Evolutionary conservation across 2,888 invertebrate genomes (phyloP).

Genomic region (Drosophila picticornis): DNA sequence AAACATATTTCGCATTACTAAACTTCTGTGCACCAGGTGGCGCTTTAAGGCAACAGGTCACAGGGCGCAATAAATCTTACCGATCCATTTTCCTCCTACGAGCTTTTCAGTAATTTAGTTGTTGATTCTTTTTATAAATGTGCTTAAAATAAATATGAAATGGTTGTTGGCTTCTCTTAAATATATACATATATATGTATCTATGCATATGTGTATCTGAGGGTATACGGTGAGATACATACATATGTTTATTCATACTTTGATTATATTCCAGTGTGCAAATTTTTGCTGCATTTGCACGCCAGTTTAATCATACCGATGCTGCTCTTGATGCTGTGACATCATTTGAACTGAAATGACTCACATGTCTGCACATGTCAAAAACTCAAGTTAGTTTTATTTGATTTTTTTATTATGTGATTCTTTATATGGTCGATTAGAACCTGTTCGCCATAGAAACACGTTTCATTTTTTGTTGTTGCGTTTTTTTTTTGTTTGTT

Average conservation of each 20-base stretch:
- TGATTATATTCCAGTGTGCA: neutral
- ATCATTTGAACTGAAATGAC: constrained; percentile 42
- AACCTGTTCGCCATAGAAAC: constrained; percentile 67
- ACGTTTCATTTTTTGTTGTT: constrained; percentile 51
- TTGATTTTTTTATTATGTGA: constrained; percentile 9
- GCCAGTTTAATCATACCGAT: neutral
- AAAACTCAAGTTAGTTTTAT: constrained; percentile 13
- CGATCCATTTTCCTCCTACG: neutral
- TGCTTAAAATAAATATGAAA: constrained; percentile 2
- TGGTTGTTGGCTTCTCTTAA: neutral
- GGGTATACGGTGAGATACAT: neutral
- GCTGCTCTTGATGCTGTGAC: constrained; percentile 19
- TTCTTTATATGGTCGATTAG: constrained; percentile 23
- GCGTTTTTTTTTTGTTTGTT: neutral
- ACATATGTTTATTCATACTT: neutral
- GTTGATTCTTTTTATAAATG: neutral
- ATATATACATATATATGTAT: neutral
- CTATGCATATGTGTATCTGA: neutral
- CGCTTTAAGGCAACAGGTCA: neutral
- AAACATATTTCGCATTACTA: neutral
- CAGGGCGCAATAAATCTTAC: neutral
- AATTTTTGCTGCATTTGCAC: constrained; percentile 10
- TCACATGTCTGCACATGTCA: constrained; percentile 46
- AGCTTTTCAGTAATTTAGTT: neutral
- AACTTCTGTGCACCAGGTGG: neutral